Evolutionary conservation across 2,888 invertebrate genomes (phyloP), one percentile per base, ranked within the genome.

Genomic region (Dusona sp.): DNA sequence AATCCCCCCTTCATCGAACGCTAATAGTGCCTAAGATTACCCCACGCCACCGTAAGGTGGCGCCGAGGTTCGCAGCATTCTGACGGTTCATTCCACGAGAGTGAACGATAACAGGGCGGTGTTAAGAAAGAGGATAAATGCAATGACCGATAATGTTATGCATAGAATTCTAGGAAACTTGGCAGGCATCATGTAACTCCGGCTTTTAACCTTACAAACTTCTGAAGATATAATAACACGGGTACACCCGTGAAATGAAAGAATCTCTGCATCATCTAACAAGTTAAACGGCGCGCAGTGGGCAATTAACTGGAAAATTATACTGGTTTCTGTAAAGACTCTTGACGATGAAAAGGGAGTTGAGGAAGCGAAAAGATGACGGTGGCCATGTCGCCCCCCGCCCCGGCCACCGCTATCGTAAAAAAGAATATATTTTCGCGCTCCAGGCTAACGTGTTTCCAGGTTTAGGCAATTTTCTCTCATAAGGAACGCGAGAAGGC

Each of bases 291-390:
- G 42, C 4, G 36, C 57, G n/a, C 38, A 19, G 68, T 25, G 74
- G 25, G 79, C 70, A 79, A 82, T 85, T 85, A 85, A 51, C 51
- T 54, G 64, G 79, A 65, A 85, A 75, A 79, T 75, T 83, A 83
- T 83, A 65, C 75, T 51, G 51, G 65, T 83, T 79, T 83, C 75
- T 29, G 38, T 64, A 33, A 77, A 64, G 61, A 72, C 65, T 67
- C 57, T 72, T 48, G 51, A 72, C 45, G 65, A 7, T 29, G 48
- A 77, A 67, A 57, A 75, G 67, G 7, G 79, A 75, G 54, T 54
- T 78, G 74, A 80, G n/a, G 36, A 54, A 54, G 54, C 36, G 33
- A 70, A 19, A 19, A 29, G 9, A n/a, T 3, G 61, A 29, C 16
- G 38, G 1, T 3, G 29, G 22, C 38, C n/a, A n/a, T n/a, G n/a